phyloP scores from a whole-genome alignment of 2,888 invertebrate species.

The Gerris lacustris region DNA sequence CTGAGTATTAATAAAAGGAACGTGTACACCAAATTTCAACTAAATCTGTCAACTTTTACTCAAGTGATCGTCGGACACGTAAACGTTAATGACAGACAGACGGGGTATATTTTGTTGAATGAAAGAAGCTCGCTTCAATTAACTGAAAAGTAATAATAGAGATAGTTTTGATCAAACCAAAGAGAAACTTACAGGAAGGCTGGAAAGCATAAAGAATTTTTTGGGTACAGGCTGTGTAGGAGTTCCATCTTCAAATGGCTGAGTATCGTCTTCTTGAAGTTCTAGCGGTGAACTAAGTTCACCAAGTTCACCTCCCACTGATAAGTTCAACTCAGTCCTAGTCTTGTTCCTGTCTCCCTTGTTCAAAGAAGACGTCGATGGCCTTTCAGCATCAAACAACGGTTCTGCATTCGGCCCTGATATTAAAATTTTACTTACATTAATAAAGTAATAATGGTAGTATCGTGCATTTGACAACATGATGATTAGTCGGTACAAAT shows the following conservation, averaged over 20 bases:
- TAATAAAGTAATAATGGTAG: too few relatives aligned
- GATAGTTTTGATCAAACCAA: too few relatives aligned
- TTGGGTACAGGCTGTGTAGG: constrained; percentile 10
- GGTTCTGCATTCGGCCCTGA: neutral
- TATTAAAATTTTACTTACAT: neutral
- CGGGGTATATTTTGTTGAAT: too few relatives aligned
- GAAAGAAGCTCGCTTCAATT: too few relatives aligned
- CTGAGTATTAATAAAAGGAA: too few relatives aligned
- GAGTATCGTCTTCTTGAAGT: neutral
- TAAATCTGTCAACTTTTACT: too few relatives aligned
- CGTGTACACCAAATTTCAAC: too few relatives aligned
- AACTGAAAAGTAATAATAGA: too few relatives aligned
- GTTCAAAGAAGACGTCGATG: neutral
- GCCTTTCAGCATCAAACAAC: neutral
- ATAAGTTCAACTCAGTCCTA: neutral
- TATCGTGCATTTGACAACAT: too few relatives aligned
- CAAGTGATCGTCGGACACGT: too few relatives aligned
- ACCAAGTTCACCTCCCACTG: neutral
- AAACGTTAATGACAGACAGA: too few relatives aligned
- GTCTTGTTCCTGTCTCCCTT: neutral
- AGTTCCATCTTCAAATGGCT: neutral
- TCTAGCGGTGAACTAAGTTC: neutral
- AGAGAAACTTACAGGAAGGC: constrained; percentile 21
- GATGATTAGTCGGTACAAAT: too few relatives aligned
- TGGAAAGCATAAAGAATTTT: constrained; percentile 24